Conservation (phyloP, 2,113 vertebrate species). For the Redunca redunca region DNA sequence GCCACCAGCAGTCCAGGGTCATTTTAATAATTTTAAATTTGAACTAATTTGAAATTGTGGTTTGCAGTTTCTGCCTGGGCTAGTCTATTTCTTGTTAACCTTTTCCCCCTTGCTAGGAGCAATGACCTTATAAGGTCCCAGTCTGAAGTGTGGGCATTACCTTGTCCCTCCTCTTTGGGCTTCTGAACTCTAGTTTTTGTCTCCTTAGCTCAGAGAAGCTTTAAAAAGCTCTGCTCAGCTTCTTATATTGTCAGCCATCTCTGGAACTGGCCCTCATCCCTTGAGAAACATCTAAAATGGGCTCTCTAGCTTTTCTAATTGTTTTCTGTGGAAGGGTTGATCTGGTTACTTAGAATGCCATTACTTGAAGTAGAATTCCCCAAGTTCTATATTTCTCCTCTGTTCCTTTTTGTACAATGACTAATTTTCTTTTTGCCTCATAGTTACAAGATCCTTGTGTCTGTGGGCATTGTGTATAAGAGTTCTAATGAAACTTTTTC, state of each 20-base stretch:
- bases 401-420: background rate
- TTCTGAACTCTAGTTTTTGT: conserved; percentile 4
- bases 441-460: background rate
- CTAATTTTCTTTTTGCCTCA: background rate
- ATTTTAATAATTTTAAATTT: background rate
- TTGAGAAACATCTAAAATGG: background rate
- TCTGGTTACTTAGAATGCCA: background rate
- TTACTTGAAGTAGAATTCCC: conserved; percentile 9
- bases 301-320: background rate
- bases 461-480: background rate
- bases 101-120: background rate
- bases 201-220: background rate
- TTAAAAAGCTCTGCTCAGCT: background rate
- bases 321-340: background rate
- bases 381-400: background rate
- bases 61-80: background rate
- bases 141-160: background rate
- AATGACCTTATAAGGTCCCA: background rate
- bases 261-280: background rate
- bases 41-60: background rate
- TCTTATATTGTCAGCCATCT: background rate
- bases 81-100: background rate
- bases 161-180: background rate
- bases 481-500: background rate
- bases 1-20: background rate